Evolutionary conservation across 30 jellyfish, hydroid and myxozoan species (phyloP).

Genomic region (Phacellophora camtschatica): DNA sequence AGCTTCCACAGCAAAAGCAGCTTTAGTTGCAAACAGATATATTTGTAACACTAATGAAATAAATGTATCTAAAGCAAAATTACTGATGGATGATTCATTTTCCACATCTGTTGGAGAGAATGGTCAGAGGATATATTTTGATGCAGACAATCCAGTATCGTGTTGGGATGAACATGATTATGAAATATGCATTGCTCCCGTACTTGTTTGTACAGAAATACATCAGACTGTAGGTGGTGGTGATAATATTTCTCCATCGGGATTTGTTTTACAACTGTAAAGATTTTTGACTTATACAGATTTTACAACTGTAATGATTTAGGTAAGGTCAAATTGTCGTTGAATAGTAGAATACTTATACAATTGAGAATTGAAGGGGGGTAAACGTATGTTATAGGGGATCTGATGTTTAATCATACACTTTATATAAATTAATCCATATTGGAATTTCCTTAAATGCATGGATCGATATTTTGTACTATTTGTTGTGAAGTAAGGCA

Average conservation of each 20-base stretch:
- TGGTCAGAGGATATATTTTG: slow-evolving; percentile 57
- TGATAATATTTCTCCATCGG: slow-evolving; percentile 89
- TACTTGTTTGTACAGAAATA: slow-evolving; percentile 85
- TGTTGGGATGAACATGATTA: slow-evolving; percentile 93
- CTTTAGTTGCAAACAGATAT: slow-evolving; percentile 85
- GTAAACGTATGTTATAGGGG: too few species aligned
- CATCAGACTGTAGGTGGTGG: slow-evolving; percentile 97
- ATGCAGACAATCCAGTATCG: slow-evolving; percentile 78
- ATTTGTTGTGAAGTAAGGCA: too few species aligned
- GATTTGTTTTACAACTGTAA: slow-evolving; percentile 65
- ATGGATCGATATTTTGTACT: too few species aligned
- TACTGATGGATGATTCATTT: slow-evolving; percentile 93
- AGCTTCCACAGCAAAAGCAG: slow-evolving; percentile 86
- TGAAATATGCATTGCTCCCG: slow-evolving; percentile 94
- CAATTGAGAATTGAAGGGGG: too few species aligned
- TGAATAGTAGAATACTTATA: too few species aligned
- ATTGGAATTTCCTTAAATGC: too few species aligned
- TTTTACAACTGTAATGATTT: too few species aligned
- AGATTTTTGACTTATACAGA: too few species aligned
- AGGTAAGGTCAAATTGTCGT: too few species aligned
- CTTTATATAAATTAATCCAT: too few species aligned
- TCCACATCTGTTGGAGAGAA: slow-evolving; percentile 48
- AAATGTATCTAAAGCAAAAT: slow-evolving; percentile 58
- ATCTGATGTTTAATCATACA: too few species aligned
- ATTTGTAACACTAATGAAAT: slow-evolving; percentile 71